Percentiles rank a stretch among this genome's conserved stretches.
Conservation (phyloP, 53 echinoderm and acorn worm species). For the Holothuria scabra region DNA sequence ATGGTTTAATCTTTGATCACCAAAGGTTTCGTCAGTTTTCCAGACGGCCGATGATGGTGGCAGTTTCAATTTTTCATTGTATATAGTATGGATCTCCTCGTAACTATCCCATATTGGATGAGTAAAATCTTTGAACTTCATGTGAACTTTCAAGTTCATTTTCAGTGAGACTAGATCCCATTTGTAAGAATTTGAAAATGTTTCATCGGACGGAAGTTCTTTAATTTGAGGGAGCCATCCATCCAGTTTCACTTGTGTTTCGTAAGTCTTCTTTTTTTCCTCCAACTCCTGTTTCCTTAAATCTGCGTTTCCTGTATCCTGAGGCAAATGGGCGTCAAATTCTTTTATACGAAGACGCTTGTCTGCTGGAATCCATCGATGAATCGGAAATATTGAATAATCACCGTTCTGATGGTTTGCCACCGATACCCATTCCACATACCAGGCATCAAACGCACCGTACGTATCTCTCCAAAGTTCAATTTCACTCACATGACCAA, state of each 20-base stretch:
- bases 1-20: slow-evolving; percentile 58
- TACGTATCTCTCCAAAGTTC: slow-evolving; percentile 78
- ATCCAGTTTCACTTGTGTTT: not conserved
- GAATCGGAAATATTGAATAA: slow-evolving; percentile 73
- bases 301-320: slow-evolving; percentile 22
- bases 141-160: not conserved
- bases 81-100: slow-evolving; percentile 13
- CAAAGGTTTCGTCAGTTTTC: slow-evolving; percentile 70
- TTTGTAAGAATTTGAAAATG: not conserved
- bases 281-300: slow-evolving; percentile 19
- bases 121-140: not conserved
- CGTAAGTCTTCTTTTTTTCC: not conserved
- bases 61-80: not conserved
- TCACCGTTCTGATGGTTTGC: slow-evolving; percentile 36
- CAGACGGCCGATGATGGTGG: slow-evolving; percentile 22
- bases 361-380: slow-evolving; percentile 78
- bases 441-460: slow-evolving; percentile 75
- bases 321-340: slow-evolving; percentile 51
- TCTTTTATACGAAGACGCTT: slow-evolving; percentile 23
- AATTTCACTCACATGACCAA: slow-evolving; percentile 68
- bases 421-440: slow-evolving; percentile 72
- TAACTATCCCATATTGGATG: not conserved
- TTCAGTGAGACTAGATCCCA: not conserved
- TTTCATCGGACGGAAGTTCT: slow-evolving; percentile 18
- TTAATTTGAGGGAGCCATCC: slow-evolving; percentile 29